Evolutionary conservation across 2,797 vertebrate genomes (phyloP), one percentile per base, ranked within the genome.

Genomic region (Neostethus bicornis): DNA sequence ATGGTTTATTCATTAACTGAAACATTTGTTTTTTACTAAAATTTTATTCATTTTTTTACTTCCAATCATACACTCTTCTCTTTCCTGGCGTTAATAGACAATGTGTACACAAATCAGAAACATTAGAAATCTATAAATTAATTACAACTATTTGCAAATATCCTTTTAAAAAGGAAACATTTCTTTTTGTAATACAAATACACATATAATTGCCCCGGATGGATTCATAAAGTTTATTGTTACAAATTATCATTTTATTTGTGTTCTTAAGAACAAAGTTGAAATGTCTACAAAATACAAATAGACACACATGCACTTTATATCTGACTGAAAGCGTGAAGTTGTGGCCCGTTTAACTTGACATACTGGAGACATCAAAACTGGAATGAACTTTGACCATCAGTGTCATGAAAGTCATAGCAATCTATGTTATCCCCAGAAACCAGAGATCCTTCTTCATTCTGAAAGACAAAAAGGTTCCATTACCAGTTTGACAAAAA

Each of bases 401-500:
- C 88, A 44, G 91, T 87, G 39, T 93, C 88, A 73, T 94, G 91
- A 81, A 97, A 97, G 13, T 87, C 77, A 39, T 90, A 96, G 48
- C 79, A 79, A 10, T 93, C 93, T 70, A 69, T 77, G 26, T 88
- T 90, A 43, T 85, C 69, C 51, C 94, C 93, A 35, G 95, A 94
- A 26, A 89, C 89, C 53, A 95, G 80, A 31, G 83, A 90, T 35
- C 92, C 87, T 60, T 95, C 93, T 4, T 93, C 93, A 54, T 93
- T 93, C 95, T 97, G 63, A 17, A 75, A 76, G 43, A 68, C 13
- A 70, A 29, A 24, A 17, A 11, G 19, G 35, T 8, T 17, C 7
- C 16, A 17, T 7, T 38, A 16, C 16, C 7, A 7, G 16, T 38
- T 38, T 38, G 7, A 37, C n/a, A 7, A n/a, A n/a, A n/a, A n/a